phyloP scores from a whole-genome alignment of 2,113 vertebrate genomes.

The Turdus rufiventris region DNA sequence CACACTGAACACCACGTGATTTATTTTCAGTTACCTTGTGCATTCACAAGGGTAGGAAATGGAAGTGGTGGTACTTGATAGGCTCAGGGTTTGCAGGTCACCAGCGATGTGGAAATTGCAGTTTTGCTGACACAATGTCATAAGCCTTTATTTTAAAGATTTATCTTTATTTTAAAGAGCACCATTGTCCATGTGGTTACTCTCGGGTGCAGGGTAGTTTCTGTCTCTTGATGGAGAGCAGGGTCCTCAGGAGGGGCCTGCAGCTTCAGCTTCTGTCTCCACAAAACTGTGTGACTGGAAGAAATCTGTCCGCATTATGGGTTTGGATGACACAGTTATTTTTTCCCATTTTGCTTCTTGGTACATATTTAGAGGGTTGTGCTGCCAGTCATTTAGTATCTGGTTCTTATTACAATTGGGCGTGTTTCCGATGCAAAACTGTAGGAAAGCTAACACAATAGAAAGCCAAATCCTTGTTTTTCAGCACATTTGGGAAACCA shows the following conservation, averaged over 20 bases:
- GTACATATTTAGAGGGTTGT: neutral
- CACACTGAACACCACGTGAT: neutral
- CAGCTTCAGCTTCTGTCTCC: neutral
- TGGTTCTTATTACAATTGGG: neutral
- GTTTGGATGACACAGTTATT: neutral
- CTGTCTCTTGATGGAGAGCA: neutral
- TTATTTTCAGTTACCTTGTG: neutral
- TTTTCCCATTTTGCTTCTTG: neutral
- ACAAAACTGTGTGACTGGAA: neutral
- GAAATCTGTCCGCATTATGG: accelerated
- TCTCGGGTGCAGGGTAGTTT: neutral
- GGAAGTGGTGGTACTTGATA: neutral
- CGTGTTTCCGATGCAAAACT: neutral
- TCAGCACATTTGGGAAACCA: neutral
- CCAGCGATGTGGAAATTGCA: neutral
- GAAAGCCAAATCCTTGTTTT: neutral
- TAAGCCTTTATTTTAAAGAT: neutral
- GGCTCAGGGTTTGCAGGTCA: neutral
- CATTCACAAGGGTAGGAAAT: neutral
- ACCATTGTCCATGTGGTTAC: neutral
- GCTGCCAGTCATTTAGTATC: neutral
- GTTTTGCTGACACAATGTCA: neutral
- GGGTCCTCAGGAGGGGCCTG: neutral
- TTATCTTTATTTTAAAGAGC: neutral
- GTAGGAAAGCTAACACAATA: neutral